These are phyloP conservation scores for Calephelis virginiensis DNA, from an alignment of 1,140 invertebrate genomes.

Conservation along the genomic window DNA sequence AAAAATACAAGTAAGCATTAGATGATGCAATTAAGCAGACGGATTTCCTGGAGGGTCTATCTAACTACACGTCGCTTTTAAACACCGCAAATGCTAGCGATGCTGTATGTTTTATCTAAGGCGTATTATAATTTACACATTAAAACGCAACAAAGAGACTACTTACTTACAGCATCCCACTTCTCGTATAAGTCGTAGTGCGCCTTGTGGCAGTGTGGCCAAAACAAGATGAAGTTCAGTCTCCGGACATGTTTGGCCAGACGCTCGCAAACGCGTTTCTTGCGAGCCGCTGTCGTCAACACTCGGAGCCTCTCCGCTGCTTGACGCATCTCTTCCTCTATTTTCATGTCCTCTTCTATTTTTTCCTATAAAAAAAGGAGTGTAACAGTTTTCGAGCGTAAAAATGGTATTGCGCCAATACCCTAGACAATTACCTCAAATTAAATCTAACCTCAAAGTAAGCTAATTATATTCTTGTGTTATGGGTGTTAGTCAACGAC, in stretches of 20 bases:
- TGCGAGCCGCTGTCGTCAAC: constrained; percentile 54
- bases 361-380: constrained; percentile 37
- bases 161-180: constrained; percentile 63
- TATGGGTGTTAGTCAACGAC: no score
- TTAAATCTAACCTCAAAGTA: no score
- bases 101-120: no score
- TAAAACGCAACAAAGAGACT: background rate
- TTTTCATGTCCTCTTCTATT: constrained; percentile 43
- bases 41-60: no score
- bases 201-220: constrained; percentile 67
- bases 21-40: no score
- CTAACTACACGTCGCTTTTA: background rate
- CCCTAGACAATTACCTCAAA: no score
- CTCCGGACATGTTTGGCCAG: constrained; percentile 33
- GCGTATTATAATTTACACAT: no score
- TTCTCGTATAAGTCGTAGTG: constrained; percentile 69
- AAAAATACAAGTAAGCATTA: no score
- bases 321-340: constrained; percentile 47
- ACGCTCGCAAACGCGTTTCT: constrained; percentile 53
- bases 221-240: constrained; percentile 66
- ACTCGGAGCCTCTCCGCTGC: constrained; percentile 42
- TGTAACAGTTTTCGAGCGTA: no score
- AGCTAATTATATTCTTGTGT: no score
- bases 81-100: background rate
- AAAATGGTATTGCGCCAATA: no score